phyloP scores from a whole-genome alignment of 1,140 invertebrate genomes.

The Drosophila melanica region DNA sequence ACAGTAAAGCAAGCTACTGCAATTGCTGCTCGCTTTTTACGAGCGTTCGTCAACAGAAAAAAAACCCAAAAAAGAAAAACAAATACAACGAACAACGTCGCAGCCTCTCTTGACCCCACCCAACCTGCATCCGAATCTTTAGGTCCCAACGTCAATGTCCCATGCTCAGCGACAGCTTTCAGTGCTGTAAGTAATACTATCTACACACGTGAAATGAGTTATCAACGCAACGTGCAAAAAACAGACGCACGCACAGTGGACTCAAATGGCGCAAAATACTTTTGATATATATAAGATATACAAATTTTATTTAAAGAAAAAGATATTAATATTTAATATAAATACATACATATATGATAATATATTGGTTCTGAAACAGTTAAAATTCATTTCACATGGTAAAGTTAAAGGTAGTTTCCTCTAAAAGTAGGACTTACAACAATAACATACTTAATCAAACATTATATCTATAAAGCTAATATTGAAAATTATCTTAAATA shows the following conservation, averaged over 20 bases:
- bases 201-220: slow-evolving; percentile 81
- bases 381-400: too few relatives aligned
- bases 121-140: background rate
- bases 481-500: slow-evolving; percentile 1
- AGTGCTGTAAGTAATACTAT: slow-evolving; percentile 66
- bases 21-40: slow-evolving; percentile 60
- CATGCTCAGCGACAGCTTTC: slow-evolving; percentile 15
- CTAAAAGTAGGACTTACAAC: too few relatives aligned
- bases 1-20: slow-evolving; percentile 60
- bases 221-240: slow-evolving; percentile 53
- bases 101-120: background rate
- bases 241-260: slow-evolving; percentile 42
- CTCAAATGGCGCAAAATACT: background rate
- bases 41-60: slow-evolving; percentile 59
- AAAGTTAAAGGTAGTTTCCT: too few relatives aligned
- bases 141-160: slow-evolving; percentile 17
- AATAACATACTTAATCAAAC: too few relatives aligned
- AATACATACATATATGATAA: too few relatives aligned
- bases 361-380: too few relatives aligned
- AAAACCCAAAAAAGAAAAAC: slow-evolving; percentile 27
- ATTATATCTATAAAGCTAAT: background rate
- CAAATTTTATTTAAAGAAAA: too few relatives aligned
- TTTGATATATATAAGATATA: background rate
- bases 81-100: background rate
- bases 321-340: too few relatives aligned